A percentile compares a stretch with the other conserved stretches of the same genome.
phyloP scores from a whole-genome alignment of 1,140 invertebrate genomes.

The Heliothis subflexa region DNA sequence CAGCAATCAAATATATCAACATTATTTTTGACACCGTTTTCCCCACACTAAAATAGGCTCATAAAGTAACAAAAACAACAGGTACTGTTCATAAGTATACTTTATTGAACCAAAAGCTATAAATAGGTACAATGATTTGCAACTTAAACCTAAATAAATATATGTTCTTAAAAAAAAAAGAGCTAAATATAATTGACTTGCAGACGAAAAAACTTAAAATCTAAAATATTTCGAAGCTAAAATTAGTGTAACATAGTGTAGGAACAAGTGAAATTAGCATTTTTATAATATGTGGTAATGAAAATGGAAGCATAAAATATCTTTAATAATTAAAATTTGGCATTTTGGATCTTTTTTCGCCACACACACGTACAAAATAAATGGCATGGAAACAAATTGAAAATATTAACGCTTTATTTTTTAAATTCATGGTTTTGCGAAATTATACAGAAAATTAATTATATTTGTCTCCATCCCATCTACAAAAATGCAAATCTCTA shows the following conservation, averaged over 20 bases:
- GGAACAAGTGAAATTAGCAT: constrained; percentile 12
- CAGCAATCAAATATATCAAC: no score
- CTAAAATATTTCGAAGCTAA: not conserved
- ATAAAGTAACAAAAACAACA: no score
- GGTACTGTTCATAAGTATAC: constrained; percentile 10
- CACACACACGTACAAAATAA: not conserved
- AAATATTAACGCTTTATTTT: no score
- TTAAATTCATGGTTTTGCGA: no score
- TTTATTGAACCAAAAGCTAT: constrained; percentile 41
- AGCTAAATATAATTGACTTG: constrained; percentile 37
- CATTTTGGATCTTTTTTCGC: constrained; percentile 19
- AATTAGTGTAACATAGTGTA: constrained; percentile 14
- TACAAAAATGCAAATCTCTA: not conserved
- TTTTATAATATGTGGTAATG: not conserved
- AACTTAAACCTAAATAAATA: constrained; percentile 47
- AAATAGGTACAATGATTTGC: constrained; percentile 36
- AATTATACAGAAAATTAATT: no score
- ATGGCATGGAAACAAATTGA: not conserved
- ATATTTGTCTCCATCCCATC: not conserved
- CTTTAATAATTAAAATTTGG: constrained; percentile 32
- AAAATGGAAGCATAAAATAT: constrained; percentile 26
- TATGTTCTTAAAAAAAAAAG: constrained; percentile 17
- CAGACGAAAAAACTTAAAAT: constrained; percentile 8
- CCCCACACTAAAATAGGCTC: no score
- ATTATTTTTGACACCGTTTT: no score